Evolutionary conservation across 2,797 vertebrate genomes (phyloP), one percentile per base, ranked within the genome.

Genomic region (Cirrhinus molitorella): DNA sequence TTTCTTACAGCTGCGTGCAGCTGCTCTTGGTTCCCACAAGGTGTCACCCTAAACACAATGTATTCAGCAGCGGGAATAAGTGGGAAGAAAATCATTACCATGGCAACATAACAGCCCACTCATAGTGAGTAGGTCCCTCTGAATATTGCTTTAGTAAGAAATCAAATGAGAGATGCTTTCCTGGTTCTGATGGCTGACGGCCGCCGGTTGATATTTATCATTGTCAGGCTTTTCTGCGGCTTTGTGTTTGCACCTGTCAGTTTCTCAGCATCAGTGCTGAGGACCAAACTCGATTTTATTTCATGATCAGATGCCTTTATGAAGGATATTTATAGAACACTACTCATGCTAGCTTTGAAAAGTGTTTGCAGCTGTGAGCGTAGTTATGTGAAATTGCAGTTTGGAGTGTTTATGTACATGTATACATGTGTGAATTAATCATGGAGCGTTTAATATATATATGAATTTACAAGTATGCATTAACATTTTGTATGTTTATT

Each of bases 21-120:
- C 5, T 51, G 21, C 19, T 16, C 49, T 1, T 74, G 25, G 47
- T 59, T 8, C 4, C 74, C 89, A 85, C 87, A 77, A n/a, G 89
- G 80, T 86, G 87, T 86, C 89, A 65, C 68, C 49, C 57, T 83
- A 49, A 63, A 84, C 74, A 68, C 80, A 87, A 59, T 79, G 37
- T 45, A 72, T 51, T n/a, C 25, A 73, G 43, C n/a, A 53, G 53
- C 4, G 1, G 23, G 11, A n/a, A n/a, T 34, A 49, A 57, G n/a
- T 55, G 73, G 47, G 83, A 74, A 81, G 75, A 85, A 88, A 83
- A 84, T 43, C 47, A 88, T 90, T 87, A 81, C 89, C 89, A 90
- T 90, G 87, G 89, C 87, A 89, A 90, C 89, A 83, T 86, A 83
- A 88, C 88, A 87, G 84, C 89, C 86, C 88, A 88, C 87, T 87